Evolutionary conservation across 2,888 invertebrate species (phyloP).

Genomic region (Agrotis clavis): DNA sequence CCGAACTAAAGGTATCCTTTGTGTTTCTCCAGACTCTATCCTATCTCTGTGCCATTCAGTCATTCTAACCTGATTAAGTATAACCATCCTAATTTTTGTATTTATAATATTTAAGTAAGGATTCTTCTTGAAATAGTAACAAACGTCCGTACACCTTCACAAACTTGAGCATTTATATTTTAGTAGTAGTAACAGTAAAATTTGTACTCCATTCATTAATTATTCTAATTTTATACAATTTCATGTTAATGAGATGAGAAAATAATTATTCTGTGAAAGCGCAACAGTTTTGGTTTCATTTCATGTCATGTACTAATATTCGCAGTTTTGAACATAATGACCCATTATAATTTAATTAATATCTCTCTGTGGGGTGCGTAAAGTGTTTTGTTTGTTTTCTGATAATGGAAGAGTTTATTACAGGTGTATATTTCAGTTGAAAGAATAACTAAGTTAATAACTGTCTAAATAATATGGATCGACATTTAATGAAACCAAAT

Average conservation of each 20-base stretch:
- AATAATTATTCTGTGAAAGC: neutral
- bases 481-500: too few relatives aligned
- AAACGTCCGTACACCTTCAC: too few relatives aligned
- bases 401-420: neutral
- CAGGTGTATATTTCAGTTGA: neutral
- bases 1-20: too few relatives aligned
- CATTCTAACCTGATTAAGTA: too few relatives aligned
- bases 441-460: neutral
- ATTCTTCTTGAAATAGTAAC: too few relatives aligned
- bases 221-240: neutral
- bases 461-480: too few relatives aligned
- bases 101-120: too few relatives aligned
- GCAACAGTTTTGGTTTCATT: neutral
- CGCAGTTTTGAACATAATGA: conserved; percentile 5
- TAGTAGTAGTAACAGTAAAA: neutral
- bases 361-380: conserved; percentile 5
- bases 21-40: too few relatives aligned
- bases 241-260: neutral
- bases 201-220: neutral
- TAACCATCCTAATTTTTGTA: too few relatives aligned
- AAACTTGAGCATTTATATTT: too few relatives aligned
- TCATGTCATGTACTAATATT: conserved; percentile 6
- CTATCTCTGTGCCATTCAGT: too few relatives aligned
- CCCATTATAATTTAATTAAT: conserved; percentile 8
- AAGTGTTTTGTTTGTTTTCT: neutral